Conservation (phyloP, 2,113 vertebrate species). For the Geococcyx californianus region DNA sequence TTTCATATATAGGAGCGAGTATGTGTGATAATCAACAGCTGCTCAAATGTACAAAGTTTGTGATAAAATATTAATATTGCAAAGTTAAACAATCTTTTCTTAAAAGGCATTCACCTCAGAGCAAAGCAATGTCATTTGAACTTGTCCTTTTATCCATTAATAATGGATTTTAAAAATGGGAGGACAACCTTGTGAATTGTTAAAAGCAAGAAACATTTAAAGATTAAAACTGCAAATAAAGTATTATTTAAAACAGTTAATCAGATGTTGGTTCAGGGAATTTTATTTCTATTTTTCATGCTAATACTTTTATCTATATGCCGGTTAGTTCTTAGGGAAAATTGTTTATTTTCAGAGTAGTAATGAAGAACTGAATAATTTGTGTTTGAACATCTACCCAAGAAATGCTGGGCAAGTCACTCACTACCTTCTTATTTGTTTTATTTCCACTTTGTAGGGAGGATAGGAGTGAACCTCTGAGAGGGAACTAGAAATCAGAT, state of each 20-base stretch:
- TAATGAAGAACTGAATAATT: background rate
- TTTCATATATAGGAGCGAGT: background rate
- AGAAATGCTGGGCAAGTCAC: background rate
- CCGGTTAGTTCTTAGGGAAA: background rate
- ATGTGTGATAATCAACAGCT: background rate
- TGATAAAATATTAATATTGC: slow-evolving; percentile 2
- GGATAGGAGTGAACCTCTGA: background rate
- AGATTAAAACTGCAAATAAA: background rate
- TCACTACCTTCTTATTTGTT: background rate
- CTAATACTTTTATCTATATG: background rate
- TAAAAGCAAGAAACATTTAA: background rate
- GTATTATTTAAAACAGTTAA: slow-evolving; percentile 14
- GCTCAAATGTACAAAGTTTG: background rate
- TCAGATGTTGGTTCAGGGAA: background rate
- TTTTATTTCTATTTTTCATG: background rate
- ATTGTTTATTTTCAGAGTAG: background rate
- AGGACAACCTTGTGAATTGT: background rate
- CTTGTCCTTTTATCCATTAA: slow-evolving; percentile 7
- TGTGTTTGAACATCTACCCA: background rate
- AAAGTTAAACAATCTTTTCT: background rate
- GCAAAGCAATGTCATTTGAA: background rate
- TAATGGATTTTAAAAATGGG: slow-evolving; percentile 26
- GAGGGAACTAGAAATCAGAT: background rate
- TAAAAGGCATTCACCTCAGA: background rate
- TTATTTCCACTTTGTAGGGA: background rate